Conservation (phyloP, 2,888 invertebrate genomes). For the Molorchus minor region DNA sequence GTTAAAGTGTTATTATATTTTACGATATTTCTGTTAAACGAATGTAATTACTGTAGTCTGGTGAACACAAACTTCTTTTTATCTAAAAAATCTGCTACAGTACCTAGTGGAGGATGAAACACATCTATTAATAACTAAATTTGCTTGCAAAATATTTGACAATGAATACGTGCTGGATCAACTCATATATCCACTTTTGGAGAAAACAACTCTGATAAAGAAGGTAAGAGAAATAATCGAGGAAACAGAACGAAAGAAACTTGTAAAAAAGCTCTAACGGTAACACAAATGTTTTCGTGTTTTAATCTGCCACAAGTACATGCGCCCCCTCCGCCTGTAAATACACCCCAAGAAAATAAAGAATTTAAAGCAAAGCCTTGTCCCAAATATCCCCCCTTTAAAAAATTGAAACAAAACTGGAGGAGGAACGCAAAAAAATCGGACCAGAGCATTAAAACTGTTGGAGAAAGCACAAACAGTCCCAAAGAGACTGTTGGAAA, state of each 20-base stretch:
- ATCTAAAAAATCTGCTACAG: conserved; percentile 54
- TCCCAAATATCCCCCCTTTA: conserved; percentile 44
- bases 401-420: conserved; percentile 33
- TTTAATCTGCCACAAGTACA: conserved; percentile 15
- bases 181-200: conserved; percentile 64
- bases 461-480: conserved; percentile 43
- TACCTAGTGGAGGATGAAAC: conserved; percentile 64
- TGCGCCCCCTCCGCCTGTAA: conserved; percentile 35
- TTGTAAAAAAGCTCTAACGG: conserved; percentile 40
- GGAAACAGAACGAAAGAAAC: conserved; percentile 32
- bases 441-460: conserved; percentile 42
- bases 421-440: conserved; percentile 35
- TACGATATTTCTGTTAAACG: conserved; percentile 51
- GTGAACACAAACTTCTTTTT: conserved; percentile 42
- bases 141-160: conserved; percentile 65
- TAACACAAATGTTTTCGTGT: conserved; percentile 43
- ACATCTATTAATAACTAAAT: conserved; percentile 62
- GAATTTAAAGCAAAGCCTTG: not conserved
- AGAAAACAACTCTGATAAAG: conserved; percentile 48
- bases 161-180: conserved; percentile 64
- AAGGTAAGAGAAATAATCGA: not conserved
- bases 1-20: conserved; percentile 45
- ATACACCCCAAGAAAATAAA: conserved; percentile 30
- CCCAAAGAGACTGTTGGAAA: conserved; percentile 47
- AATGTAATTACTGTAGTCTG: conserved; percentile 44